phyloP scores from a whole-genome alignment of 2,888 invertebrate species.

The Sicus ferrugineus region DNA sequence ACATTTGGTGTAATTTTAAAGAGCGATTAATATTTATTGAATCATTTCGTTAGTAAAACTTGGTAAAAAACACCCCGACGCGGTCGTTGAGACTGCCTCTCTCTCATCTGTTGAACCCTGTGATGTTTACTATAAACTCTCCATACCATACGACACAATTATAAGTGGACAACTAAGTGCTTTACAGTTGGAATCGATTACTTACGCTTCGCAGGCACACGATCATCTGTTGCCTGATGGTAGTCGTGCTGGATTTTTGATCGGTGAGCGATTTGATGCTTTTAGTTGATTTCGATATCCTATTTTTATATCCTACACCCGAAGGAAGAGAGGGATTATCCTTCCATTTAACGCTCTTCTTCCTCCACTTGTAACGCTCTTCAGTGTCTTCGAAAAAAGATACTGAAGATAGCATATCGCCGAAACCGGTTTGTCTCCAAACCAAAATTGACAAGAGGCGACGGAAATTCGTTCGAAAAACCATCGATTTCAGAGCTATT shows the following conservation, averaged over 20 bases:
- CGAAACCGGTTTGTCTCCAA: too few species aligned
- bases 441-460: too few species aligned
- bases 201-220: slow-evolving; percentile 97
- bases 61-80: slow-evolving; percentile 96
- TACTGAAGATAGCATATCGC: too few species aligned
- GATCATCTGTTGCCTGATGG: slow-evolving; percentile 88
- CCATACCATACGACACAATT: slow-evolving; percentile 85
- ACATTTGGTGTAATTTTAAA: too few species aligned
- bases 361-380: neutral
- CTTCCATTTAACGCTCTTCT: neutral
- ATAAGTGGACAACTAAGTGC: slow-evolving; percentile 90
- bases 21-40: slow-evolving; percentile 10
- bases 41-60: slow-evolving; percentile 75
- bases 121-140: slow-evolving; percentile 87
- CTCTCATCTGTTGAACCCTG: slow-evolving; percentile 94
- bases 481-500: too few species aligned
- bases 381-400: too few species aligned
- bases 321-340: neutral
- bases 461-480: too few species aligned
- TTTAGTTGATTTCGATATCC: neutral
- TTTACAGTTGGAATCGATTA: slow-evolving; percentile 95
- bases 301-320: too few species aligned
- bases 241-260: slow-evolving; percentile 92
- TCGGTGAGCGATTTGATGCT: slow-evolving; percentile 70
- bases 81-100: slow-evolving; percentile 98